Base-by-base conservation (phyloP, 2,888 invertebrate species). In the Andrena chrysosceles region DNA sequence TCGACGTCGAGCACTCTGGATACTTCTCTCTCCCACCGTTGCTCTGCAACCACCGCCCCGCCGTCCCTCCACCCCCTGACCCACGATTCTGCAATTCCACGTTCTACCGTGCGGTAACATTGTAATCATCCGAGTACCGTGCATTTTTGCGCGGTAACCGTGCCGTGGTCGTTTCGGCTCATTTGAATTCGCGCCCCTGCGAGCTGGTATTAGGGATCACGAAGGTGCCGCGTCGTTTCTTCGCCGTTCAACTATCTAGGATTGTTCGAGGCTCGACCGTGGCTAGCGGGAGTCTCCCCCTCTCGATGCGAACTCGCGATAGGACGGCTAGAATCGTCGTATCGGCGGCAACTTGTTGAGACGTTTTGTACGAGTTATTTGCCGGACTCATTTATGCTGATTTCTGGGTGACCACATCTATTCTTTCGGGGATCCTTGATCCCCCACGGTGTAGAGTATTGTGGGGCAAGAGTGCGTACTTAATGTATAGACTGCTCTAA, bases 51-150 rank as follows among this genome's bases (percentile, higher is more conserved):
- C 77, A 63, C 75, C 60, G 77, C 76, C 26, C 54, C 54, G 49
- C 62, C 8, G 13, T 66, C 56, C 29, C 77, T 63, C 59, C 42
- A 66, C 68, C 60, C 59, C 64, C 59, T 67, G 71, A 74, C 81
- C 76, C 35, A 83, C 81, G 79, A 81, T 83, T 87, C 81, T 81
- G 80, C 88, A 76, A 85, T 84, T 85, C 89, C 75, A 83, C 86
- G 75, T 84, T 88, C 89, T 88, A 87, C 86, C 81, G 89, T 83
- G 68, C 86, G 74, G 80, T 85, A 85, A 87, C 89, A 86, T 89
- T 89, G 88, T 89, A 90, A 89, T 89, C 89, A 87, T 81, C 80
- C 83, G 70, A 72, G 78, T 75, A 77, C 77, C 81, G 71, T 75
- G 72, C 78, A 83, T 86, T 86, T 88, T 86, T 87, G 66, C 79